phyloP scores from a whole-genome alignment of 2,888 invertebrate genomes.

The Ennomos erosarius region DNA sequence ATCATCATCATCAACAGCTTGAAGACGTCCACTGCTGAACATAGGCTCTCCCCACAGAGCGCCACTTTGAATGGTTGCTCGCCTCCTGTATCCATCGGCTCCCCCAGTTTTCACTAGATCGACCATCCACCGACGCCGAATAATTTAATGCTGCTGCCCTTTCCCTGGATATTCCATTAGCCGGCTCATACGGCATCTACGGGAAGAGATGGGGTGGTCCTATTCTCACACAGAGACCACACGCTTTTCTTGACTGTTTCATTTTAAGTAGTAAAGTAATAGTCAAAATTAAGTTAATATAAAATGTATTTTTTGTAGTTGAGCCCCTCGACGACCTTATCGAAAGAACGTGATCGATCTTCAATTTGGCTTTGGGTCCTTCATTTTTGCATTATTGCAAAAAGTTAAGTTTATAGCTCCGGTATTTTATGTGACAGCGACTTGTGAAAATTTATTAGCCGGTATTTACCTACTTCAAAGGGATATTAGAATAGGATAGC shows the following conservation, averaged over 20 bases:
- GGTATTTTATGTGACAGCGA: constrained; percentile 9
- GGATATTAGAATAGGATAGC: too few relatives aligned
- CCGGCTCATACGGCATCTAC: too few relatives aligned
- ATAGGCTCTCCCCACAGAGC: too few relatives aligned
- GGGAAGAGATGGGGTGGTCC: too few relatives aligned
- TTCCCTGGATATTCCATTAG: background rate
- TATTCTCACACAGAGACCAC: too few relatives aligned
- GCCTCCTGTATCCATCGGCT: too few relatives aligned
- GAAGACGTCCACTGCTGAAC: too few relatives aligned
- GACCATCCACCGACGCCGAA: too few relatives aligned
- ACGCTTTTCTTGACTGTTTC: background rate
- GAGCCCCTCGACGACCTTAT: background rate
- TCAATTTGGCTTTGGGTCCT: constrained; percentile 9
- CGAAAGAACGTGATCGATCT: background rate
- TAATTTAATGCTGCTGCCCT: background rate
- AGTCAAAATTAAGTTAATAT: too few relatives aligned
- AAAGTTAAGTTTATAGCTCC: constrained; percentile 9
- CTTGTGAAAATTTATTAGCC: constrained; percentile 4
- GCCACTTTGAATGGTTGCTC: too few relatives aligned
- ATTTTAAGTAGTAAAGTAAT: background rate
- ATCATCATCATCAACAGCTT: too few relatives aligned
- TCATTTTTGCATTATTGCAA: constrained; percentile 15
- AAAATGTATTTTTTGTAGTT: background rate
- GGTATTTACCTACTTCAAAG: background rate
- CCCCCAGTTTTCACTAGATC: too few relatives aligned